phyloP scores from a whole-genome alignment of 2,888 invertebrate genomes.

The Stramonita haemastoma region DNA sequence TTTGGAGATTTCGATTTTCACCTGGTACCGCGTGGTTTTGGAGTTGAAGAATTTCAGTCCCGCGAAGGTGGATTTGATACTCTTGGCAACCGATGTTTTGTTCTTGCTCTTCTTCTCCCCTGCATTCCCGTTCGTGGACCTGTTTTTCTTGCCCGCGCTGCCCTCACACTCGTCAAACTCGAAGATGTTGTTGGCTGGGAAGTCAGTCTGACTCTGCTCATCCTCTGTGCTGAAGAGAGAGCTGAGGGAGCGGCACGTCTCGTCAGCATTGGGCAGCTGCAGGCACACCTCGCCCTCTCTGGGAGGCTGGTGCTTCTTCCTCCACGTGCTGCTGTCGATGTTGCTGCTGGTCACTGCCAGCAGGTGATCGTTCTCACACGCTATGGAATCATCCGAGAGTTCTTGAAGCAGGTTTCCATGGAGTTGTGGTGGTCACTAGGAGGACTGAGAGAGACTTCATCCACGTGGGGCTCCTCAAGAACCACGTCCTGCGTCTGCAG shows the following conservation, averaged over 20 bases:
- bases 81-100: constrained; percentile 47
- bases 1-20: constrained; percentile 18
- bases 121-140: background rate
- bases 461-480: background rate
- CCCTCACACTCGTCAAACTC: constrained; percentile 14
- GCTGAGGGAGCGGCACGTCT: constrained; percentile 58
- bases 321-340: constrained; percentile 64
- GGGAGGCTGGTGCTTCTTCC: constrained; percentile 60
- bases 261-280: constrained; percentile 69
- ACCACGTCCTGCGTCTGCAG: background rate
- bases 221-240: constrained; percentile 37
- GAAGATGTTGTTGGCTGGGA: background rate
- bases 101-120: constrained; percentile 40
- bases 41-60: constrained; percentile 41
- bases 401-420: background rate
- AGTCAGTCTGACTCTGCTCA: background rate
- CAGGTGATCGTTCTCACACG: constrained; percentile 14
- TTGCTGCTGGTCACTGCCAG: constrained; percentile 31
- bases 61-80: constrained; percentile 46
- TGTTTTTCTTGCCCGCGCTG: constrained; percentile 25
- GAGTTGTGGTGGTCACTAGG: background rate
- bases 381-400: constrained; percentile 27
- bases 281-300: constrained; percentile 54
- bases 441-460: background rate
- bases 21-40: constrained; percentile 26